Evolutionary conservation across 2,888 invertebrate species (phyloP).

Genomic region (Stenodera caucasica): DNA sequence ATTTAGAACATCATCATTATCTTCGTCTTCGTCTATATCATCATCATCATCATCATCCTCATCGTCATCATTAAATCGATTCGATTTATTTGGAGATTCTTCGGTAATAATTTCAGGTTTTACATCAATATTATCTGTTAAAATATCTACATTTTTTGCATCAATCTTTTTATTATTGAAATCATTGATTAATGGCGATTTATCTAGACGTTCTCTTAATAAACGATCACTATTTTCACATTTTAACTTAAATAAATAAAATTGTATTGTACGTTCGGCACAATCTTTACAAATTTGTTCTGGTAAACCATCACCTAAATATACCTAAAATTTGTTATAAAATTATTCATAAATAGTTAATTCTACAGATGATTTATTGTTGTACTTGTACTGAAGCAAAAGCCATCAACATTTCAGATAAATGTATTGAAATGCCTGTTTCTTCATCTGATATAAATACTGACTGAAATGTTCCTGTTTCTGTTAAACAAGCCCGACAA

Average conservation of each 20-base stretch:
- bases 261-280: slow-evolving; percentile 56
- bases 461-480: slow-evolving; percentile 50
- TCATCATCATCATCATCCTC: slow-evolving; percentile 37
- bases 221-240: slow-evolving; percentile 56
- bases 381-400: slow-evolving; percentile 53
- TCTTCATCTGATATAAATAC: slow-evolving; percentile 48
- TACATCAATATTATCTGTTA: slow-evolving; percentile 29
- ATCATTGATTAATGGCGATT: slow-evolving; percentile 29
- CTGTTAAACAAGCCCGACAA: slow-evolving; percentile 52
- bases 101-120: slow-evolving; percentile 38
- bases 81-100: slow-evolving; percentile 11
- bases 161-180: background rate
- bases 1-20: slow-evolving; percentile 19
- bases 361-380: background rate
- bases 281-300: slow-evolving; percentile 63
- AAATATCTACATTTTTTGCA: slow-evolving; percentile 12
- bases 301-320: slow-evolving; percentile 62
- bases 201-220: slow-evolving; percentile 47
- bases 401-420: slow-evolving; percentile 54
- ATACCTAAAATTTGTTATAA: slow-evolving; percentile 42
- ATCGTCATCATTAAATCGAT: slow-evolving; percentile 34
- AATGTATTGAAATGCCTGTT: slow-evolving; percentile 45
- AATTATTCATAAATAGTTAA: background rate
- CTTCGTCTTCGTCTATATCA: slow-evolving; percentile 29
- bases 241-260: slow-evolving; percentile 58